These are phyloP conservation scores for Lacerta viridis DNA, from an alignment of 2,797 vertebrate genomes.

Conservation along the genomic window DNA sequence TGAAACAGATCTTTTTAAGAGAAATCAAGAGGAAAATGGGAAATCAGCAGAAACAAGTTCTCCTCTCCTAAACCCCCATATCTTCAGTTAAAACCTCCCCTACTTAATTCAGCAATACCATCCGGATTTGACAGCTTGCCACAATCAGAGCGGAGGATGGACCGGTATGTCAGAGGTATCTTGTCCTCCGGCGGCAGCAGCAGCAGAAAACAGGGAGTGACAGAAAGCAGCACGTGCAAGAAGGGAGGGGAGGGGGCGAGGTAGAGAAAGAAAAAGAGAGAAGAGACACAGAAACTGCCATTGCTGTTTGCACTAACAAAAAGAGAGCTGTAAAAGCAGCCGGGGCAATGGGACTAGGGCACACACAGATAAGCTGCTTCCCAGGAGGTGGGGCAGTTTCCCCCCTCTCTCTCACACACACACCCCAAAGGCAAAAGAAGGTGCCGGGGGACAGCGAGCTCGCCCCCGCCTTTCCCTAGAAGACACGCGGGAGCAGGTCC, in stretches of 20 bases:
- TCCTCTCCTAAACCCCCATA: background rate
- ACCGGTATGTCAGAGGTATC: background rate
- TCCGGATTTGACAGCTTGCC: background rate
- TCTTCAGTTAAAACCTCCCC: background rate
- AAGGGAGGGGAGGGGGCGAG: too few relatives aligned
- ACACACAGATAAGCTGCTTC: background rate
- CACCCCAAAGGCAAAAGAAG: background rate
- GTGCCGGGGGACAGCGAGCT: background rate
- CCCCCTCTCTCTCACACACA: background rate
- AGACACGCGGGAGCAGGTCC: background rate
- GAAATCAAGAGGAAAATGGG: background rate
- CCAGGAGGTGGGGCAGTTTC: background rate
- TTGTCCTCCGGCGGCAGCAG: background rate
- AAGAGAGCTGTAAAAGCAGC: background rate
- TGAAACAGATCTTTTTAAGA: background rate
- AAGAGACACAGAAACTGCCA: too few relatives aligned
- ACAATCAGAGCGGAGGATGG: background rate
- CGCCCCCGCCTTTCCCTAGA: background rate
- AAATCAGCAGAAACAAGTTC: background rate
- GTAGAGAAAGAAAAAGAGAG: rapidly evolving
- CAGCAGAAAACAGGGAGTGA: background rate
- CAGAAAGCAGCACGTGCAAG: conserved; percentile 23
- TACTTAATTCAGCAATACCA: too few relatives aligned
- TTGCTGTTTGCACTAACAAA: too few relatives aligned
- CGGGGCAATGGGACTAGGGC: background rate